Evolutionary conservation across 2,113 vertebrate species (phyloP).

Genomic region (Rostratula benghalensis): DNA sequence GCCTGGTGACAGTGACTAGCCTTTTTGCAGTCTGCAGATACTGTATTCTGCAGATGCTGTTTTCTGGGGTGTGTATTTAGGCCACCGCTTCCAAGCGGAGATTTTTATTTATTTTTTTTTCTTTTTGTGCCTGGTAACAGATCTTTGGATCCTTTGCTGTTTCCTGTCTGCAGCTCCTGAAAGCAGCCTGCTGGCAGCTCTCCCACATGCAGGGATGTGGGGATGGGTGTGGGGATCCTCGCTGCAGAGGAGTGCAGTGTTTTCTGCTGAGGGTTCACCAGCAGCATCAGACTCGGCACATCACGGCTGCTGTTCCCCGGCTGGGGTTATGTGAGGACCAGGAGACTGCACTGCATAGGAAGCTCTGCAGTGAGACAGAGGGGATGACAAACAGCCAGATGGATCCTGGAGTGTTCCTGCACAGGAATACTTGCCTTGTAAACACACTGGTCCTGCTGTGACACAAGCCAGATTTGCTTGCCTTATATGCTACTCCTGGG

Average conservation of each 20-base stretch:
- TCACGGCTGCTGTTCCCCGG: neutral
- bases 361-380: conserved; percentile 42
- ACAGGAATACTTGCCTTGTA: conserved; percentile 41
- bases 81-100: neutral
- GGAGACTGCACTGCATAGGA: conserved; percentile 44
- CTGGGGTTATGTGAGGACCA: conserved; percentile 59
- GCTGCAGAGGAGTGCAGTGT: neutral
- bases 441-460: conserved; percentile 9
- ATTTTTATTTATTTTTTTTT: too few relatives aligned
- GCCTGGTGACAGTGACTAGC: neutral
- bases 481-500: conserved; percentile 38
- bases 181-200: conserved; percentile 44
- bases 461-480: conserved; percentile 54
- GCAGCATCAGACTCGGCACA: neutral
- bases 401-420: conserved; percentile 22
- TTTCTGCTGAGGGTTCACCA: neutral
- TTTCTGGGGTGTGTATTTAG: neutral
- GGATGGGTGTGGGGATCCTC: conserved; percentile 38
- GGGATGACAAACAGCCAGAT: conserved; percentile 49
- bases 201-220: conserved; percentile 15
- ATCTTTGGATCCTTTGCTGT: conserved; percentile 6
- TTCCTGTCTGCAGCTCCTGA: conserved; percentile 45
- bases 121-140: conserved; percentile 41
- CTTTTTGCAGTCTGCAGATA: neutral
- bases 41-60: neutral